Evolutionary conservation across 1,140 invertebrate genomes (phyloP).

Genomic region (Philaenus spumarius): DNA sequence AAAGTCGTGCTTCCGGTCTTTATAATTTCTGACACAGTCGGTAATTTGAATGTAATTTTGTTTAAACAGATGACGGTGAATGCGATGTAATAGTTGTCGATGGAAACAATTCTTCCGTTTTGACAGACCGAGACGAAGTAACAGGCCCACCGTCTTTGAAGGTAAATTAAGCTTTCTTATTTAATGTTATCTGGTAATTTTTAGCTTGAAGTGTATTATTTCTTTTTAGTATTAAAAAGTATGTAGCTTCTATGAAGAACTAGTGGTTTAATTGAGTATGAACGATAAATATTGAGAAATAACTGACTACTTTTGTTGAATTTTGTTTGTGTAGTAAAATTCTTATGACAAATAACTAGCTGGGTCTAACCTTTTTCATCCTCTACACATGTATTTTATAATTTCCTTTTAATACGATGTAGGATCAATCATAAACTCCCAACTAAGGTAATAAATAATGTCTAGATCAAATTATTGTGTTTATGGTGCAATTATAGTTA

Average conservation of each 20-base stretch:
- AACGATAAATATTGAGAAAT: not conserved
- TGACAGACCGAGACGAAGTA: slow-evolving; percentile 47
- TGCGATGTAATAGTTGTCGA: slow-evolving; percentile 87
- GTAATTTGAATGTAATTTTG: slow-evolving; percentile 67
- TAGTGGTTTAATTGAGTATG: not conserved
- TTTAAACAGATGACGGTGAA: slow-evolving; percentile 58
- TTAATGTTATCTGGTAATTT: not conserved
- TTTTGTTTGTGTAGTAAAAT: too few species aligned
- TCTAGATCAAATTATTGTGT: too few species aligned
- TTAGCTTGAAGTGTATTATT: not conserved
- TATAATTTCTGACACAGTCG: too few species aligned
- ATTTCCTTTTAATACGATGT: too few species aligned
- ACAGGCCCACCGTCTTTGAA: slow-evolving; percentile 71
- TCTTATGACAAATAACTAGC: too few species aligned
- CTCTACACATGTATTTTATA: too few species aligned
- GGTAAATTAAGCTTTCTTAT: slow-evolving; percentile 48
- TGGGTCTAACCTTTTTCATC: too few species aligned
- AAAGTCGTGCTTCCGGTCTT: too few species aligned
- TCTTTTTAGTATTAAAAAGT: not conserved
- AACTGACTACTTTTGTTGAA: too few species aligned
- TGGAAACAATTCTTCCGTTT: slow-evolving; percentile 76
- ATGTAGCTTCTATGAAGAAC: not conserved
- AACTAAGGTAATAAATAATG: too few species aligned
- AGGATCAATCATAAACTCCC: too few species aligned
- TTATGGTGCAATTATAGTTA: too few species aligned